phyloP scores from a whole-genome alignment of 2,113 vertebrate genomes.

The Emydocephalus ijimae region DNA sequence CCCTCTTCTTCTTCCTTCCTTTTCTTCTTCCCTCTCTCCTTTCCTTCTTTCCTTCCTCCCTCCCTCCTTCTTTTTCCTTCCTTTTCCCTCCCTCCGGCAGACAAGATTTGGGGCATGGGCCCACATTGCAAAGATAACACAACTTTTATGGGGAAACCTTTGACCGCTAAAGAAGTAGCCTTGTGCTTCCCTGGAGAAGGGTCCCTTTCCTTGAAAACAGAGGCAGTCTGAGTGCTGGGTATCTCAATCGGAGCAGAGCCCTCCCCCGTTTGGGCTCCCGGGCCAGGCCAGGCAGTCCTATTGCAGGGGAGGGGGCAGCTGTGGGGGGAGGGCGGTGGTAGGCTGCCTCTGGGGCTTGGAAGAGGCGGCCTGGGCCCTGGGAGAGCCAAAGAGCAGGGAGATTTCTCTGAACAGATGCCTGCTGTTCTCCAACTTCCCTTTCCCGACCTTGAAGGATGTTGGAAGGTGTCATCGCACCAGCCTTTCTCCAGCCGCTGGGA shows the following conservation, averaged over 20 bases:
- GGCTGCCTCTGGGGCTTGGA: fast-evolving
- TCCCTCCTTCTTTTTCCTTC: neutral
- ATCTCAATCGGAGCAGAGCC: neutral
- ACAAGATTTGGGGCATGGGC: neutral
- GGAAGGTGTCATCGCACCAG: constrained; percentile 83
- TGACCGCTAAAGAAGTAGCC: neutral
- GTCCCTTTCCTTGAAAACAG: neutral
- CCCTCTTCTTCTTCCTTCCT: too few relatives aligned
- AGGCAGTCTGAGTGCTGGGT: too few relatives aligned
- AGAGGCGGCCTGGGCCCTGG: constrained; percentile 27
- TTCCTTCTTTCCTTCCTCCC: neutral
- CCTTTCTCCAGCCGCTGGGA: constrained; percentile 73
- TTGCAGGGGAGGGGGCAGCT: neutral
- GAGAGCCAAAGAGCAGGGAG: constrained; percentile 45
- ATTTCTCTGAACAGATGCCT: neutral
- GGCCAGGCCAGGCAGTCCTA: too few relatives aligned
- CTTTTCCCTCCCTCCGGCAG: too few relatives aligned
- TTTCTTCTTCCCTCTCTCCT: too few relatives aligned
- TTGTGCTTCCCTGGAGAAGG: neutral
- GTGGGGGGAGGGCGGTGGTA: fast-evolving
- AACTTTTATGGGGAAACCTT: neutral
- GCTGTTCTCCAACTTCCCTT: constrained; percentile 55
- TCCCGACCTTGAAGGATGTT: constrained; percentile 67
- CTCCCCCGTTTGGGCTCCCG: neutral
- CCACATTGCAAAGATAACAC: neutral